phyloP scores from a whole-genome alignment of 2,888 invertebrate genomes.

The Ptychoptera albimana region DNA sequence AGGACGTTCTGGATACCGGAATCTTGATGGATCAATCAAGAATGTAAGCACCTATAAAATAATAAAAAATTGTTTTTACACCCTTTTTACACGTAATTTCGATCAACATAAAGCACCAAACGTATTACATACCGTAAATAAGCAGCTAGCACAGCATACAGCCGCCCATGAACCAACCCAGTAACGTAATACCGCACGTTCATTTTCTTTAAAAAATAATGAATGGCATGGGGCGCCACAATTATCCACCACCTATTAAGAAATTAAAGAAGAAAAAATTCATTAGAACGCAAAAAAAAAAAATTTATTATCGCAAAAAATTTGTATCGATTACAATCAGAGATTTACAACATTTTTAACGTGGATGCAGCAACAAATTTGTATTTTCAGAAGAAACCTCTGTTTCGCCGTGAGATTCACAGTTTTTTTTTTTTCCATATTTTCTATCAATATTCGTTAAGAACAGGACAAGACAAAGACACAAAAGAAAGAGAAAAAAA shows the following conservation, averaged over 20 bases:
- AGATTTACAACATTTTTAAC: too few relatives aligned
- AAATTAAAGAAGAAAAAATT: slow-evolving; percentile 9
- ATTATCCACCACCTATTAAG: slow-evolving; percentile 36
- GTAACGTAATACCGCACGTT: slow-evolving; percentile 65
- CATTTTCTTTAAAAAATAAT: slow-evolving; percentile 76
- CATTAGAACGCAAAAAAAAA: slow-evolving; percentile 1
- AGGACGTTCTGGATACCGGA: slow-evolving; percentile 94
- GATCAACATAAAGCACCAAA: too few relatives aligned
- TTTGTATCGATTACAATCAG: slow-evolving; percentile 13
- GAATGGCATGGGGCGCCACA: slow-evolving; percentile 86
- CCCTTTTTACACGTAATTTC: too few relatives aligned
- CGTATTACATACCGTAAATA: slow-evolving; percentile 56
- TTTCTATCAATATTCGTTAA: slow-evolving; percentile 10
- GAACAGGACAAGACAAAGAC: too few relatives aligned
- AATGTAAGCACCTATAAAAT: slow-evolving; percentile 58
- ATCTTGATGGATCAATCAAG: slow-evolving; percentile 84
- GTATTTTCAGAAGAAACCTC: too few relatives aligned
- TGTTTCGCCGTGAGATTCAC: too few relatives aligned
- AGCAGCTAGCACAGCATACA: slow-evolving; percentile 75
- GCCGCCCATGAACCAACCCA: slow-evolving; percentile 94
- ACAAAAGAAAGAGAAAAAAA: too few relatives aligned
- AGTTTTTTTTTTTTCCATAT: too few relatives aligned
- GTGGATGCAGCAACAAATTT: too few relatives aligned
- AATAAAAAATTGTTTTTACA: slow-evolving; percentile 6
- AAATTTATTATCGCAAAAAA: slow-evolving; percentile 2